Base-by-base conservation (phyloP, 2,888 invertebrate species). In the Meliscaeva auricollis region DNA sequence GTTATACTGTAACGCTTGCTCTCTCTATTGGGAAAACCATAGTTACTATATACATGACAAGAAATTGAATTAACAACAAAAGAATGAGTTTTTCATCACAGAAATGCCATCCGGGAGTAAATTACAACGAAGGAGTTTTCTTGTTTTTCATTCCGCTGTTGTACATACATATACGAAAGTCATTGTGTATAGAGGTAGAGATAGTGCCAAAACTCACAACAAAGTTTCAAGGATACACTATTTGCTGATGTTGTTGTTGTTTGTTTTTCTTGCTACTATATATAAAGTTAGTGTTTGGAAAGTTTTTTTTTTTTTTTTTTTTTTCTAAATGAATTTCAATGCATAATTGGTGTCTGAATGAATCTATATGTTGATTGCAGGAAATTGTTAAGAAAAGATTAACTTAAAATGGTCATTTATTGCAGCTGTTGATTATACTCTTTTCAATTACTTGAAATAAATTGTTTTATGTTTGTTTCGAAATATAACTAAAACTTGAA, bases 61-160 rank as follows among this genome's bases (percentile, higher is more conserved):
- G 79, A 84, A 77, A 79, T 84, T 84, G 80, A 72, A 85, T 80
- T 80, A 85, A 85, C 70, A 72, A 76, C 64, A 70, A 79, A 54
- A 75, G 46, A 64, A 64, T 64, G 46, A 30, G 32, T 64, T 64
- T n/a, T 48, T 56, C 68, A 73, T 68, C 60, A 66, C 58, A 76
- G 48, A 56, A 46, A 46, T 46, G 30, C 64, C 22, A 44, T 8
- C 22, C 60, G 41, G 30, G 62, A 78, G 70, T 72, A 20, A 72
- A 78, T 54, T 54, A 70, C 38, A 15, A 32, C 44, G 62, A n/a
- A 17, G 52, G 60, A 52, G 56, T 68, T 50, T 64, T n/a, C 26
- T 48, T 56, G 38, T 58, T 48, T 75, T 68, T 38, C 38, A 52
- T 77, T 77, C 11, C 38, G 52, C 22, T n/a, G 41, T 60, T 52